phyloP scores from a whole-genome alignment of 2,797 vertebrate genomes.

The Cossypha dichroa region DNA sequence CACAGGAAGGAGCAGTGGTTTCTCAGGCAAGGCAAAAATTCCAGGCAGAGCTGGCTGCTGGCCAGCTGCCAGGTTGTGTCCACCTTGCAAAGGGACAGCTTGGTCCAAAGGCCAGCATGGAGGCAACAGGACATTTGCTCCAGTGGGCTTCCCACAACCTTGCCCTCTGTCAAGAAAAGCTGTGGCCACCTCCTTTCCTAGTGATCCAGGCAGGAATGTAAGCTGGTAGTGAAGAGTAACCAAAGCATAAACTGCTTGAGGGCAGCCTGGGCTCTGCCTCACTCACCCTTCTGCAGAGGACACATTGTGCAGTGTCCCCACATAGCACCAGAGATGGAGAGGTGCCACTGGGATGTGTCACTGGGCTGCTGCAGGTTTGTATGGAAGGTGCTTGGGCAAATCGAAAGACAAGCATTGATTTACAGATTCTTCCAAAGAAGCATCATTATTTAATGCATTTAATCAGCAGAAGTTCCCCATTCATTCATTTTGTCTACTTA shows the following conservation, averaged over 20 bases:
- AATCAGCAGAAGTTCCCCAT: background rate
- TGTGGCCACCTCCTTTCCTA: background rate
- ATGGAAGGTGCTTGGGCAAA: background rate
- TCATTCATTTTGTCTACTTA: background rate
- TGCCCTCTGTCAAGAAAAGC: background rate
- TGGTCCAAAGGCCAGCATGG: background rate
- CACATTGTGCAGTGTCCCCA: background rate
- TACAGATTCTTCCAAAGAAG: background rate
- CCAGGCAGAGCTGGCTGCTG: background rate
- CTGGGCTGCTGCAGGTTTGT: background rate
- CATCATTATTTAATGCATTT: background rate
- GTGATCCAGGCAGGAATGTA: background rate
- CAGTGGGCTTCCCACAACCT: background rate
- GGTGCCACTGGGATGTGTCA: background rate
- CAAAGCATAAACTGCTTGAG: background rate
- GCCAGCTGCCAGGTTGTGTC: background rate
- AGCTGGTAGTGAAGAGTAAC: background rate
- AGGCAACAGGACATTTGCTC: background rate
- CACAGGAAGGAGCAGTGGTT: background rate
- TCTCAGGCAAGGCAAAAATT: background rate
- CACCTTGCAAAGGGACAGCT: background rate
- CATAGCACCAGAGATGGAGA: accelerated
- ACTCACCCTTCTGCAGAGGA: background rate
- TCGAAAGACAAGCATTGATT: background rate
- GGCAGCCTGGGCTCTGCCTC: background rate